phyloP scores from a whole-genome alignment of 2,797 vertebrate species.

The Eupleurogrammus muticus region DNA sequence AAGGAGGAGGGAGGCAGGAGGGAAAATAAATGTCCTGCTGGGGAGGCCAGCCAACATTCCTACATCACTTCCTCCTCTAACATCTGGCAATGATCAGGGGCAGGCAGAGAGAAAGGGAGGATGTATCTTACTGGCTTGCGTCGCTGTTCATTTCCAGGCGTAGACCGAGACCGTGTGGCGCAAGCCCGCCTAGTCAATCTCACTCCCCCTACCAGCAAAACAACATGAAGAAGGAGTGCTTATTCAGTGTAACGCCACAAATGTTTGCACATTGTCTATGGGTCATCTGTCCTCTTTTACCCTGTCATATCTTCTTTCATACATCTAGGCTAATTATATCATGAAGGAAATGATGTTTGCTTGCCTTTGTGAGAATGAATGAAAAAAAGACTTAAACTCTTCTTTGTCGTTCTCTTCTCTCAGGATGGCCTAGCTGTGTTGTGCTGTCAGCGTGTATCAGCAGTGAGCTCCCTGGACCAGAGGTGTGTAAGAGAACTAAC shows the following conservation, averaged over 20 bases:
- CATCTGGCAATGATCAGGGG: slow-evolving; percentile 83
- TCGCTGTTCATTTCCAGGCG: slow-evolving; percentile 47
- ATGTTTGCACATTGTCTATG: slow-evolving; percentile 4
- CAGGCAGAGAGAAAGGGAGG: slow-evolving; percentile 49
- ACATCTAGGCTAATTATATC: background rate
- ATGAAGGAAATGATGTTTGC: background rate
- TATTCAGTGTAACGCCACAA: slow-evolving; percentile 4
- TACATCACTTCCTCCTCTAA: slow-evolving; percentile 81
- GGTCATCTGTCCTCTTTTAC: slow-evolving; percentile 5
- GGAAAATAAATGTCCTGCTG: slow-evolving; percentile 72
- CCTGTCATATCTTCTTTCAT: background rate
- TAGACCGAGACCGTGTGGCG: slow-evolving; percentile 48
- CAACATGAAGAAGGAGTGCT: slow-evolving; percentile 46
- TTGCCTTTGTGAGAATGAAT: slow-evolving; percentile 10
- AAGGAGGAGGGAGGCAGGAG: slow-evolving; percentile 52
- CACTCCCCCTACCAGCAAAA: slow-evolving; percentile 40
- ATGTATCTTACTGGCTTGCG: slow-evolving; percentile 57
- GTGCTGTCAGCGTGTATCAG: slow-evolving; percentile 50
- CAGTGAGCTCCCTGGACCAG: slow-evolving; percentile 69
- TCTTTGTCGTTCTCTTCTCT: slow-evolving; percentile 7
- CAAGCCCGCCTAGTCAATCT: slow-evolving; percentile 55
- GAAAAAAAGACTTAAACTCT: background rate
- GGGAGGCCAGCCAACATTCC: slow-evolving; percentile 75
- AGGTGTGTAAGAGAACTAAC: slow-evolving; percentile 59
- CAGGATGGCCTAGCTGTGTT: slow-evolving; percentile 74